Percentiles rank a stretch among this genome's conserved stretches.
phyloP scores from a whole-genome alignment of 2,113 vertebrate species.

The Urocitellus parryii region DNA sequence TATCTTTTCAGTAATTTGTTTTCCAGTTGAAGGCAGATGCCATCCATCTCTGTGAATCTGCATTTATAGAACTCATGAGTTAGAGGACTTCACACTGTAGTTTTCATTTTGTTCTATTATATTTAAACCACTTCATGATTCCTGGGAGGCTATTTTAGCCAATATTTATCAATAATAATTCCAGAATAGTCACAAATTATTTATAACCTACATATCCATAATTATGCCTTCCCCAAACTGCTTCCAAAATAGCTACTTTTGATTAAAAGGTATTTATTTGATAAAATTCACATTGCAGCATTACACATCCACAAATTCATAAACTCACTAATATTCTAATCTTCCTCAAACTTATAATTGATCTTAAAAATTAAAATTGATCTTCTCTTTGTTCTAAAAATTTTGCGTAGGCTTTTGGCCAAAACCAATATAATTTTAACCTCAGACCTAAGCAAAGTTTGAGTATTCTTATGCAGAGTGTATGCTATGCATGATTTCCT shows the following conservation, averaged over 20 bases:
- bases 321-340: background rate
- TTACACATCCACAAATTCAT: background rate
- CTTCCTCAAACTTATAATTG: background rate
- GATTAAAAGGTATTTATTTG: background rate
- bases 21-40: background rate
- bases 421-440: slow-evolving; percentile 54
- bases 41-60: background rate
- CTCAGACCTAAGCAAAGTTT: background rate
- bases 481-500: background rate
- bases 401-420: slow-evolving; percentile 15
- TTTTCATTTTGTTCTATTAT: background rate
- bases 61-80: background rate
- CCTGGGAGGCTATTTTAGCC: background rate
- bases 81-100: background rate
- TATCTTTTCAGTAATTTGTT: background rate
- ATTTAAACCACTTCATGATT: background rate
- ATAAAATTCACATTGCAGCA: background rate
- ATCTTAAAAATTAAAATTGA: background rate
- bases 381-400: slow-evolving; percentile 17
- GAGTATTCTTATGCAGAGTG: background rate
- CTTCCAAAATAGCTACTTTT: slow-evolving; percentile 17
- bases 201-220: background rate
- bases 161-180: background rate
- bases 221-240: background rate
- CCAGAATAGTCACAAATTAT: background rate